A percentile compares a stretch with the other conserved stretches of the same genome.
Conservation (phyloP, 2,888 invertebrate species). For the Parasteatoda lunata region DNA sequence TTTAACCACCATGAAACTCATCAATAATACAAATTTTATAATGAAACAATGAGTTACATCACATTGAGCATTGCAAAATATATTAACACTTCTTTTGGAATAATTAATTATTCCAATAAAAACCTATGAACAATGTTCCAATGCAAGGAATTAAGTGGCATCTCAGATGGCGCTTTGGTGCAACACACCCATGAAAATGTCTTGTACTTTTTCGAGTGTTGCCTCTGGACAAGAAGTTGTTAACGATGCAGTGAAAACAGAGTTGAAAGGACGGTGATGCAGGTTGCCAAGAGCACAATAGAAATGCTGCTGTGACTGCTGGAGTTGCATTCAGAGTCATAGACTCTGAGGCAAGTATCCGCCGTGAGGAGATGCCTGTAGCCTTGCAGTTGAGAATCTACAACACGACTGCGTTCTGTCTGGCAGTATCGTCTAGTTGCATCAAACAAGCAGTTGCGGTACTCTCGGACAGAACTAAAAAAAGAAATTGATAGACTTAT, state of each 20-base stretch:
- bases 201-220: neutral
- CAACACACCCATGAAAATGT: neutral
- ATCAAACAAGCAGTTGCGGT: slow-evolving; percentile 53
- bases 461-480: slow-evolving; percentile 55
- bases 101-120: neutral
- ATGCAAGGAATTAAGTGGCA: neutral
- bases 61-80: slow-evolving; percentile 3
- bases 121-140: neutral
- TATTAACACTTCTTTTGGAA: neutral
- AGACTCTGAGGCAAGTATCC: slow-evolving; percentile 40
- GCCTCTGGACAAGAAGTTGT: neutral
- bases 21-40: no score
- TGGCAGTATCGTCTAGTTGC: slow-evolving; percentile 53
- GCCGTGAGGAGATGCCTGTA: slow-evolving; percentile 38
- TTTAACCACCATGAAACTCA: no score
- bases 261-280: slow-evolving; percentile 20
- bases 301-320: neutral
- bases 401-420: slow-evolving; percentile 38
- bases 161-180: neutral
- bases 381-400: slow-evolving; percentile 55
- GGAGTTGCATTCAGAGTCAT: slow-evolving; percentile 53
- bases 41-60: neutral
- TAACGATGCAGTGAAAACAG: slow-evolving; percentile 13
- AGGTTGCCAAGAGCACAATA: slow-evolving; percentile 4
- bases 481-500: neutral